These are phyloP conservation scores for Phrynocephalus guinanensis DNA, from an alignment of 2,797 vertebrate species.

Conservation along the genomic window DNA sequence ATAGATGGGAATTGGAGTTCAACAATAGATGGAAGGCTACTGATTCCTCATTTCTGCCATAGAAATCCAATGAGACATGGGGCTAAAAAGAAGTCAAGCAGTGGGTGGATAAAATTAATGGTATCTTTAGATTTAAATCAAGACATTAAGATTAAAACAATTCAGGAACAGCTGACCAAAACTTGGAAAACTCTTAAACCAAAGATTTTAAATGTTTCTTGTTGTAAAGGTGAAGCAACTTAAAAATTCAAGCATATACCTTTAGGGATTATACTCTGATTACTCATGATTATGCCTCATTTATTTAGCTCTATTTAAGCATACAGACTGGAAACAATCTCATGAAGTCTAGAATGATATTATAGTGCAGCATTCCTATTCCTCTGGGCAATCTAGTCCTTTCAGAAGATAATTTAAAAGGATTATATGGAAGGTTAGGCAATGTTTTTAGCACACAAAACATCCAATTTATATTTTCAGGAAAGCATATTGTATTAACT, in stretches of 20 bases:
- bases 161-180: neutral
- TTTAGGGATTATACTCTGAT: neutral
- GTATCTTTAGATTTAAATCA: neutral
- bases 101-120: neutral
- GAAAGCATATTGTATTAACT: constrained; percentile 15
- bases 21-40: neutral
- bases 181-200: too few species aligned
- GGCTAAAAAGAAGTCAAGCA: neutral
- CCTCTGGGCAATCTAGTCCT: neutral
- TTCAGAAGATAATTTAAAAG: constrained; percentile 2
- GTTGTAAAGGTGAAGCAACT: neutral
- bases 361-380: neutral
- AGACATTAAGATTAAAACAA: neutral
- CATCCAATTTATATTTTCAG: constrained; percentile 3
- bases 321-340: too few species aligned
- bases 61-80: neutral
- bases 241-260: neutral
- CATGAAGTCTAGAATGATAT: neutral
- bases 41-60: neutral
- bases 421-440: neutral
- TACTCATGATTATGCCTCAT: neutral
- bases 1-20: neutral
- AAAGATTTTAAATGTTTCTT: too few species aligned
- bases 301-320: neutral
- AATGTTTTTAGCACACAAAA: neutral